Evolutionary conservation across 2,113 vertebrate genomes (phyloP).

Genomic region (Brienomyrus brachyistius): DNA sequence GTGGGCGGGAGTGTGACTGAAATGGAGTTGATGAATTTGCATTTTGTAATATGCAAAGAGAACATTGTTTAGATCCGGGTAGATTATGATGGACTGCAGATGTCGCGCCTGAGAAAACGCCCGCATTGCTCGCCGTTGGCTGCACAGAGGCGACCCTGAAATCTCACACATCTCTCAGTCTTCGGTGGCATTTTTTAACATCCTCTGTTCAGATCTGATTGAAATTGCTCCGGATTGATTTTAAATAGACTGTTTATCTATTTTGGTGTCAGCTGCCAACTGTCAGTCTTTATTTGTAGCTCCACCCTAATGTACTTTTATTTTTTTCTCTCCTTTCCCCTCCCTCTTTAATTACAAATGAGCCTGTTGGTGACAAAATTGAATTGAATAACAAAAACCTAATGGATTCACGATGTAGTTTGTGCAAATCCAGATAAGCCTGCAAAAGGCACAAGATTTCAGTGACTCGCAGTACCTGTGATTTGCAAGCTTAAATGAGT

Average conservation of each 20-base stretch:
- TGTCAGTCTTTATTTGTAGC: not conserved
- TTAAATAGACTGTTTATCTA: constrained; percentile 8
- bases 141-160: not conserved
- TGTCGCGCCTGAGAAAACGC: accelerated
- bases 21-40: not conserved
- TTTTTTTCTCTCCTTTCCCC: not conserved
- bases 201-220: not conserved
- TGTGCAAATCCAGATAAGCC: not conserved
- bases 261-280: not conserved
- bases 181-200: not conserved
- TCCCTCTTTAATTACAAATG: not conserved
- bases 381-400: not conserved
- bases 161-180: not conserved
- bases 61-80: not conserved
- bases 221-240: not conserved
- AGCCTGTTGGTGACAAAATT: not conserved
- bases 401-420: not conserved
- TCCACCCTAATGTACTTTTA: not conserved
- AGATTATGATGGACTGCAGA: not conserved
- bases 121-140: not conserved
- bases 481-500: not conserved
- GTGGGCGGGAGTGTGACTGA: not conserved
- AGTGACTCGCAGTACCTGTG: not conserved
- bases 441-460: not conserved
- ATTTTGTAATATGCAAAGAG: not conserved